Percentiles rank a stretch among this genome's conserved stretches.
These are phyloP conservation scores for Ophonus ardosiacus DNA, from an alignment of 2,888 invertebrate genomes.

Conservation along the genomic window DNA sequence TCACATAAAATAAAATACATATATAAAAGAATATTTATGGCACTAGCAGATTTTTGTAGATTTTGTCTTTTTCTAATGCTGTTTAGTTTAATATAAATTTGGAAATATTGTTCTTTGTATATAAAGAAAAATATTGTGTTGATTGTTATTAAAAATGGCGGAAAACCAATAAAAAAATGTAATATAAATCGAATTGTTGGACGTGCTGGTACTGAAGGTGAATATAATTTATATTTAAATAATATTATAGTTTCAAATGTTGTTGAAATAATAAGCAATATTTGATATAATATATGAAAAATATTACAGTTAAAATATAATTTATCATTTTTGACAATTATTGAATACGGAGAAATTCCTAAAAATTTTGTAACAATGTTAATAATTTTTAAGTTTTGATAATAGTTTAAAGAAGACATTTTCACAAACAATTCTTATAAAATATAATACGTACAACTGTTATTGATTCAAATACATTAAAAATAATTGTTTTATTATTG, in stretches of 20 bases:
- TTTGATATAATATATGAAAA: conserved; percentile 21
- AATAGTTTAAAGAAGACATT: neutral
- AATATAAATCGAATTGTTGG: neutral
- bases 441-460: neutral
- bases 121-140: conserved; percentile 10
- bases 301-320: neutral
- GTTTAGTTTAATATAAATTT: neutral
- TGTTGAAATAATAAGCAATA: neutral
- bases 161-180: neutral
- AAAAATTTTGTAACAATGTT: neutral
- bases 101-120: neutral
- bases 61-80: neutral
- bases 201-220: neutral
- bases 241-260: neutral
- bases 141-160: neutral
- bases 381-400: conserved; percentile 6
- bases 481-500: neutral
- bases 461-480: conserved; percentile 62
- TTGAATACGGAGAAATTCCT: conserved; percentile 18
- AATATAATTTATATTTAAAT: neutral
- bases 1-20: neutral
- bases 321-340: neutral
- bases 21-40: neutral
- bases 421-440: neutral
- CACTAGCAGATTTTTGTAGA: neutral